Evolutionary conservation across 2,797 vertebrate genomes (phyloP), one percentile per base, ranked within the genome.

Genomic region (Pampus argenteus): DNA sequence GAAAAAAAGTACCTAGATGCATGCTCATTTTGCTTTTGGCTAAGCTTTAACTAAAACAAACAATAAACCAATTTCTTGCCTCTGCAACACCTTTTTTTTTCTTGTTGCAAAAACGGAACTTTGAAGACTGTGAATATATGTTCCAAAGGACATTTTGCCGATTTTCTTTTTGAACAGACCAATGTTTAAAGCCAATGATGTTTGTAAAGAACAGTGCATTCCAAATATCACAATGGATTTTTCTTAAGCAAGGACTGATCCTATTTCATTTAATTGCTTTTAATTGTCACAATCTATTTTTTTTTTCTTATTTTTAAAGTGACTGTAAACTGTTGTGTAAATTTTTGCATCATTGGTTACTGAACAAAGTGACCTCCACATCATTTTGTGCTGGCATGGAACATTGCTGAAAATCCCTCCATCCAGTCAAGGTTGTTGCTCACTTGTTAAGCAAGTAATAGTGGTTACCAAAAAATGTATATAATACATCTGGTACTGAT

Each of bases 21-120:
- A 97, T 95, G 96, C 94, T 95, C 91, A 94, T 96, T 94, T 95
- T 94, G 93, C 94, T 96, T 95, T 89, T 94, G 95, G 95, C 95
- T 95, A 96, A 96, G 95, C 91, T 95, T 95, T 96, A 96, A 96
- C 93, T 92, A 95, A 96, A 95, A 94, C 93, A 91, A 94, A 93
- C 93, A 95, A 95, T 95, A 95, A 95, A 95, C 94, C 93, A 91
- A 93, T 95, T 94, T 95, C 93, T 92, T 95, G 92, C 93, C 94
- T 95, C 94, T 89, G 93, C 93, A 90, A 93, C 92, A 87, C 71
- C 74, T 89, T 93, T 94, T 92, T 93, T 90, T 92, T 93, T 93
- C 91, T 95, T 95, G 95, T 96, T 97, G 95, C 95, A 96, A 96
- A 97, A 95, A 97, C 96, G 96, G 97, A 98, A 97, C 96, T 97